Conservation (phyloP, 2,888 invertebrate genomes). For the Eupeodes latifasciatus region DNA sequence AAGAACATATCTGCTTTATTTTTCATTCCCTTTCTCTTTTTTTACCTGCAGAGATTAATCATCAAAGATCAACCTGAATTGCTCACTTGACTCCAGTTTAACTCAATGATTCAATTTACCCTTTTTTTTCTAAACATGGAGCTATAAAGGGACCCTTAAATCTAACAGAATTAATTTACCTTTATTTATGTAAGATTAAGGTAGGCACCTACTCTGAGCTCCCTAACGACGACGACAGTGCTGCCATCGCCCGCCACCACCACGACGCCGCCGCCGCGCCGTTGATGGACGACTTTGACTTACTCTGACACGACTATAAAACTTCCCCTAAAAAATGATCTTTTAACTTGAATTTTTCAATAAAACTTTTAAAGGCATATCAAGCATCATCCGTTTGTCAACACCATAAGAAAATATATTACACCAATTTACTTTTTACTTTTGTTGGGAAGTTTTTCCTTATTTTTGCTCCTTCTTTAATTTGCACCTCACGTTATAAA, state of each 20-base stretch:
- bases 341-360: constrained; percentile 64
- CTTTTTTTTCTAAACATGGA: background rate
- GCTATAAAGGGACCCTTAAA: constrained; percentile 5
- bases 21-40: background rate
- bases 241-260: no score
- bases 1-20: background rate
- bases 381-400: constrained; percentile 64
- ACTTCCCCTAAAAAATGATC: constrained; percentile 30
- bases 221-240: background rate
- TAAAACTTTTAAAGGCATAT: constrained; percentile 45
- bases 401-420: constrained; percentile 70
- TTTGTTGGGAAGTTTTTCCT: background rate
- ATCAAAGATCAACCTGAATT: constrained; percentile 29
- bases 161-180: constrained; percentile 7
- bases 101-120: constrained; percentile 21
- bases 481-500: constrained; percentile 53
- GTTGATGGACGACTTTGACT: no score
- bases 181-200: background rate
- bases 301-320: constrained; percentile 16
- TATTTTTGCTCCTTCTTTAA: constrained; percentile 17
- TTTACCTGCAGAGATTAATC: constrained; percentile 8
- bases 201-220: background rate
- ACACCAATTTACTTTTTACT: constrained; percentile 52
- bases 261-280: no score
- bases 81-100: constrained; percentile 25